These are phyloP conservation scores for Muricea muricata DNA, from an alignment of 92 coral and sea anemone species.

Conservation along the genomic window DNA sequence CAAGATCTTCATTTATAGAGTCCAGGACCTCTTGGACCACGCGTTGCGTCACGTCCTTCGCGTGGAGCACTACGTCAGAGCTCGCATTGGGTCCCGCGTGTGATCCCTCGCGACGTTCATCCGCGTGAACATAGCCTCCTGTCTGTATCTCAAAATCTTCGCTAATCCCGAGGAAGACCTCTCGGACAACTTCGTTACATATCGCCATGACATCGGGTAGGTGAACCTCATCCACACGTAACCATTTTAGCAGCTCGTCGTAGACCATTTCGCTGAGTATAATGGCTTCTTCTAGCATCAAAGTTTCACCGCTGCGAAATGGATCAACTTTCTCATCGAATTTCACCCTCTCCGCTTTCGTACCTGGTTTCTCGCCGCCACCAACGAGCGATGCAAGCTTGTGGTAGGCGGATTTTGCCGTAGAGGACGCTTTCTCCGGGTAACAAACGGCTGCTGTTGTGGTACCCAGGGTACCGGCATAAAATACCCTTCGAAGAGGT, in stretches of 20 bases:
- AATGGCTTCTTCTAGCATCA: constrained; percentile 36
- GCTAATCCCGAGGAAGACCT: constrained; percentile 35
- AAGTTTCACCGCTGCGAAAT: constrained; percentile 27
- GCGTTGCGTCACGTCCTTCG: constrained; percentile 26
- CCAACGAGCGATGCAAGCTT: constrained; percentile 58
- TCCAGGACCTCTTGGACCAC: constrained; percentile 39
- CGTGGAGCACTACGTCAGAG: not conserved
- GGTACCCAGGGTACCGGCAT: constrained; percentile 84
- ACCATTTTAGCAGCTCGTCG: constrained; percentile 3
- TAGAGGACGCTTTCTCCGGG: constrained; percentile 79
- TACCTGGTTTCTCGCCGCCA: constrained; percentile 34
- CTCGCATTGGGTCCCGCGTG: not conserved
- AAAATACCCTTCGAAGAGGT: constrained; percentile 82
- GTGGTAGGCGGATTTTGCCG: constrained; percentile 66
- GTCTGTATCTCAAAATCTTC: constrained; percentile 45
- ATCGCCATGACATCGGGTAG: constrained; percentile 19
- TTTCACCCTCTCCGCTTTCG: not conserved
- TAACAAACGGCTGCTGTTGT: constrained; percentile 84
- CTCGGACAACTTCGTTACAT: constrained; percentile 29
- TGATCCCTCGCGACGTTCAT: not conserved
- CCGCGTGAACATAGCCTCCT: constrained; percentile 30
- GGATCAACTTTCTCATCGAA: constrained; percentile 23
- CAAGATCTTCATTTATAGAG: constrained; percentile 36
- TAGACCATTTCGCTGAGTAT: constrained; percentile 15
- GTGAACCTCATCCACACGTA: constrained; percentile 35